Base-by-base conservation (phyloP, 2,113 vertebrate species). In the Coryphaenoides rupestris region DNA sequence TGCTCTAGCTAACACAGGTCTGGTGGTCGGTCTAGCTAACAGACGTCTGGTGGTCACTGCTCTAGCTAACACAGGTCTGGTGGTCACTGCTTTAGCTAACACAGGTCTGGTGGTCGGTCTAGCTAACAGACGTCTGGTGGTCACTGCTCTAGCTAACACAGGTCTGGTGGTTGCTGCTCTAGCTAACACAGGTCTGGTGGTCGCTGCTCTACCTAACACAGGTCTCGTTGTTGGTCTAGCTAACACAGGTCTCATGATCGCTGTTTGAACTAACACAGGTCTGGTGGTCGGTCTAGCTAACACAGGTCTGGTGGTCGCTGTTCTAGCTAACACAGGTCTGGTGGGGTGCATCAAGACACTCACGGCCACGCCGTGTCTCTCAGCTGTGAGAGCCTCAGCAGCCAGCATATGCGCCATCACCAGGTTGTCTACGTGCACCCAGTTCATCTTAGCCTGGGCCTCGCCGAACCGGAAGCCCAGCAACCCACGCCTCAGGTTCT, bases 341-440 rank as follows among this genome's bases (percentile, higher is more conserved):
- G 9, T 40, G 33, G 13, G 33, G 33, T 40, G 33, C 33, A 40
- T 40, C 1, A n/a, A 19, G 19, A 15, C 60, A 91, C 95, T 93
- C 85, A 98, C 96, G 19, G 95, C 92, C 7, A 95, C 69, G 0
- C 86, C 92, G 68, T 69, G 84, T 79, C 87, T 94, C 69, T 88
- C 82, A 0, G 74, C 60, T 0, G 92, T 92, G 60, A 98, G 93
- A 1, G 90, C 93, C 62, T 93, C 91, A 0, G 94, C 92, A 0
- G 95, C 95, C 66, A 96, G 82, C 23, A 87, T 55, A 47, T 96
- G 95, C 1, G 93, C 95, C 85, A 89, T 82, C 13, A 95, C 92
- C 70, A 98, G 84, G 67, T 98, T 98, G 59, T 78, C 79, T 7
- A 98, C 83, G 0, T 98, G 95, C 1, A 97, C 93, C 96, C 95